Evolutionary conservation across 2,888 invertebrate species (phyloP).

Genomic region (Busseola fusca): DNA sequence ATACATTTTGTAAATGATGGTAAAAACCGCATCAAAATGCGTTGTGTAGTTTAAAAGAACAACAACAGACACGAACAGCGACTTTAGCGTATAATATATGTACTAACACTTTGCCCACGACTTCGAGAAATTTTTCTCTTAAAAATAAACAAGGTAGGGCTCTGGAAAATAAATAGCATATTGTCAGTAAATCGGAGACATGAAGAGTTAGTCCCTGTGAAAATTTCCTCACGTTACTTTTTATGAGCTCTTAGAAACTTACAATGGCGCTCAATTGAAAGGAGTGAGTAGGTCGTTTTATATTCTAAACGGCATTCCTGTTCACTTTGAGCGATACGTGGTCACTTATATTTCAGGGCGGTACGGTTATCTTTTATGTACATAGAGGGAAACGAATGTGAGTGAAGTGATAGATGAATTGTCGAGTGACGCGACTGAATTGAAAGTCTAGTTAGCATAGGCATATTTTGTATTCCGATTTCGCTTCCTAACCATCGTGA

Average conservation of each 20-base stretch:
- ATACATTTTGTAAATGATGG: neutral
- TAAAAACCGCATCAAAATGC: neutral
- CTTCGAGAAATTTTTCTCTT: neutral
- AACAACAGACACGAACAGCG: neutral
- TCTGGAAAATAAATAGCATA: neutral
- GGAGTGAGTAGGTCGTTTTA: neutral
- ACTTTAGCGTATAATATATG: neutral
- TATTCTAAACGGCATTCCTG: constrained; percentile 18
- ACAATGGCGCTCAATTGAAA: neutral
- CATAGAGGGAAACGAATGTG: neutral
- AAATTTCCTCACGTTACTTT: neutral
- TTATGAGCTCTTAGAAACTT: neutral
- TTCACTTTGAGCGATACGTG: constrained; percentile 24
- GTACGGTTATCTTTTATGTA: neutral
- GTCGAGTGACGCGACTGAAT: neutral
- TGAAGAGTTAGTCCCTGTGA: neutral
- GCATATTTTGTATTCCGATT: neutral
- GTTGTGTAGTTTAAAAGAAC: neutral
- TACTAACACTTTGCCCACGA: too few species aligned
- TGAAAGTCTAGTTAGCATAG: too few species aligned
- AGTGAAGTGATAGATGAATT: too few species aligned
- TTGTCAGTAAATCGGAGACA: neutral
- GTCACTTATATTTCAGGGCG: neutral
- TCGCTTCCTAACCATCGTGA: neutral
- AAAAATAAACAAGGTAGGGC: neutral